Base-by-base conservation (phyloP, 2,797 vertebrate genomes). In the Sebastes baramenuke region DNA sequence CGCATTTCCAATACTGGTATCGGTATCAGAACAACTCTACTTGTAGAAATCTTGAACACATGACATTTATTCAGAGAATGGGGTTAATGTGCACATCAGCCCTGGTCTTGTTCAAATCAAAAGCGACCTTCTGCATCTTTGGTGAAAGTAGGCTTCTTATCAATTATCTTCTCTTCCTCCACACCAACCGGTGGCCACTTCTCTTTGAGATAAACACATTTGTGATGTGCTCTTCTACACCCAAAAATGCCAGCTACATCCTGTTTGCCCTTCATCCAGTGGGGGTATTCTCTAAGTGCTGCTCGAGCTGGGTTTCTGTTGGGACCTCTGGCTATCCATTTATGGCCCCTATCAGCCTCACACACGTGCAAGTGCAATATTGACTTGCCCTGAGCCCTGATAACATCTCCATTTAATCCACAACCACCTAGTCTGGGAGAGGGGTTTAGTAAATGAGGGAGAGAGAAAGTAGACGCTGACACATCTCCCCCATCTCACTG, bases 351-450 rank as follows among this genome's bases (percentile, higher is more conserved):
- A 91, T 93, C 93, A 91, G 84, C 75, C 59, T 86, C 80, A 62
- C 72, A 85, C 86, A 85, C 32, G 67, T 85, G 87, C 81, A 83
- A 82, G 79, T 70, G 79, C 88, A 88, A 83, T 90, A 94, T 93
- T 86, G 92, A 94, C 90, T 80, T 67, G 72, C 83, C 83, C 85
- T 67, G 68, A 73, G 88, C 62, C 27, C 75, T 72, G 88, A 94
- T 94, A 92, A 78, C 86, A 93, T 95, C 93, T 92, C 70, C 42
- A 78, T 88, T 90, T 92, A 92, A 93, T 94, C 88, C 86, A 68
- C 83, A 91, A 71, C 75, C 59, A 25, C 77, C 79, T 59, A 77
- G 86, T 94, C 80, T 83, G 75, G 68, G 68, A 84, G 67, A 74
- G 56, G 5, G 60, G 34, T 72, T 76, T 69, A 55, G 78, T 66